These are phyloP conservation scores for Sylvia borin DNA, from an alignment of 2,797 vertebrate species.

Conservation along the genomic window DNA sequence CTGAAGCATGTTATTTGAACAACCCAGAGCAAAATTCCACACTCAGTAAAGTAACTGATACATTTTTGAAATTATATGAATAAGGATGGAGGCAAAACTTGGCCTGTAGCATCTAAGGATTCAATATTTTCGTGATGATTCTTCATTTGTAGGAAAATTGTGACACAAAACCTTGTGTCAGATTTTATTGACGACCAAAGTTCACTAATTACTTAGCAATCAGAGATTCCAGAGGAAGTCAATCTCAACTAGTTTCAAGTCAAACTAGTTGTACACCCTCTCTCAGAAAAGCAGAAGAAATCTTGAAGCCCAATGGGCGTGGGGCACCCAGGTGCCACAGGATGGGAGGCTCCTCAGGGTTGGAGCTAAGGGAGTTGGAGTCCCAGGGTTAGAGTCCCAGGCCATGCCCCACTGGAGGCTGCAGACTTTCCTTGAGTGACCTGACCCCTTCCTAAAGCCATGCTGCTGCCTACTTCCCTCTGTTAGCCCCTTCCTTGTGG, in stretches of 20 bases:
- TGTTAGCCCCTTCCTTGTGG: accelerated
- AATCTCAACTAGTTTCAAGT: neutral
- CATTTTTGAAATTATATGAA: neutral
- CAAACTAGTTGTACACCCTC: neutral
- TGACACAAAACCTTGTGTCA: neutral
- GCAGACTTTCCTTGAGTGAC: neutral
- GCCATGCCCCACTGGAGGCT: neutral
- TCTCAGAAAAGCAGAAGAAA: neutral
- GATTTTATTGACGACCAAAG: neutral
- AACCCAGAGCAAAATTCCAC: neutral
- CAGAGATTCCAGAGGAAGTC: neutral
- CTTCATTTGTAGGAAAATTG: neutral
- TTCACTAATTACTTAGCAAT: neutral
- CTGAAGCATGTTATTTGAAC: neutral
- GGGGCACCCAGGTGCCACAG: accelerated
- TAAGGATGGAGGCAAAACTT: neutral
- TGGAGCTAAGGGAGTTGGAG: neutral
- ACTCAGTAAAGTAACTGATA: neutral
- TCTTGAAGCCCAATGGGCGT: neutral
- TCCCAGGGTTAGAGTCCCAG: too few relatives aligned
- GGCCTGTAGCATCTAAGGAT: neutral
- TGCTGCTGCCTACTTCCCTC: accelerated
- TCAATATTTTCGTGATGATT: neutral
- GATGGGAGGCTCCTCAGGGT: neutral
- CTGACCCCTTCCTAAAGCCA: accelerated